phyloP scores from a whole-genome alignment of 2,888 invertebrate species.

The Petrolisthes cinctipes region DNA sequence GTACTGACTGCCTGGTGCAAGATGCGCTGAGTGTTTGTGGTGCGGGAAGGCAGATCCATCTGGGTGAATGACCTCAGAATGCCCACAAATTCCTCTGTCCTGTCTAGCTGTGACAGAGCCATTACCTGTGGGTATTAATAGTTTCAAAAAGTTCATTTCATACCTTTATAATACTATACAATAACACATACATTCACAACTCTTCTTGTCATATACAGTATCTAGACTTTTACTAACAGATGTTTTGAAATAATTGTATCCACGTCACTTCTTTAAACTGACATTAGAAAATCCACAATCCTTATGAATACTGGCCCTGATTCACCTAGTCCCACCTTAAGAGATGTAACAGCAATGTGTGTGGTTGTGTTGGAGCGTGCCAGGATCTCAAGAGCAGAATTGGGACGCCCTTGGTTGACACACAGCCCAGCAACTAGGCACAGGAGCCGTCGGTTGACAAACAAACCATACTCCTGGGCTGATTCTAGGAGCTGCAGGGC shows the following conservation, averaged over 20 bases:
- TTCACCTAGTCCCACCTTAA: background rate
- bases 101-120: background rate
- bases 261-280: too few relatives aligned
- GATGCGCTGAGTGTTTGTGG: background rate
- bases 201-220: too few relatives aligned
- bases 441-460: background rate
- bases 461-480: background rate
- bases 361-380: background rate
- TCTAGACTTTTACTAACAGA: too few relatives aligned
- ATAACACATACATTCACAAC: too few relatives aligned
- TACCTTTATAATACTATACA: too few relatives aligned
- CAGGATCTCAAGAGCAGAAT: background rate
- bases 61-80: background rate
- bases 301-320: background rate
- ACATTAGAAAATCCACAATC: too few relatives aligned
- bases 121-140: background rate
- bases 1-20: background rate
- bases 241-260: too few relatives aligned
- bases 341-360: background rate
- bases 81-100: background rate
- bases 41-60: background rate
- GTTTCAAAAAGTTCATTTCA: too few relatives aligned
- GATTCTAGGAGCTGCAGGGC: background rate
- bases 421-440: background rate
- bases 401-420: background rate